Evolutionary conservation across 2,888 invertebrate genomes (phyloP).

Genomic region (Cephonodes hylas): DNA sequence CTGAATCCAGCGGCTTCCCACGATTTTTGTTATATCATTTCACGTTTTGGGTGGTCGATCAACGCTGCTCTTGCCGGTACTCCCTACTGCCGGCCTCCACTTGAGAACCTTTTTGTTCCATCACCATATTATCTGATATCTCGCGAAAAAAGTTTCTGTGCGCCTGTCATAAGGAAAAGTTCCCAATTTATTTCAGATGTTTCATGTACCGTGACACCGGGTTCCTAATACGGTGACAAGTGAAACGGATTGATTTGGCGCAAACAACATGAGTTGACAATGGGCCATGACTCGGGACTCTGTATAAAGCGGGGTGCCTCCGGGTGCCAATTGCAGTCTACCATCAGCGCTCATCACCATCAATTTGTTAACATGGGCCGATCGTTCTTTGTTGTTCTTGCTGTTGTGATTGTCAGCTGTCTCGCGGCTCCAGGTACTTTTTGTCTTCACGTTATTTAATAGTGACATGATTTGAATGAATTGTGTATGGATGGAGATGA

Average conservation of each 20-base stretch:
- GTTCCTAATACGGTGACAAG: constrained; percentile 39
- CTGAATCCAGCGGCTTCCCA: too few species aligned
- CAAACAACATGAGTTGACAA: constrained; percentile 51
- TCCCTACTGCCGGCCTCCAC: too few species aligned
- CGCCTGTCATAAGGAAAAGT: not conserved
- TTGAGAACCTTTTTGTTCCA: too few species aligned
- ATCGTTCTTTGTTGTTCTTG: constrained; percentile 33
- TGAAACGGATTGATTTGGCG: constrained; percentile 41
- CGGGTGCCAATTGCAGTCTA: constrained; percentile 28
- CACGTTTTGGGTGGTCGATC: too few species aligned
- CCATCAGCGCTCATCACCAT: constrained; percentile 13
- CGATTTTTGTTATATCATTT: too few species aligned
- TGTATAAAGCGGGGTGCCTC: constrained; percentile 44
- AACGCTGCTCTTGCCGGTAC: too few species aligned
- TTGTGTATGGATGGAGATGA: too few species aligned
- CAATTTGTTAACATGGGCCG: constrained; percentile 39
- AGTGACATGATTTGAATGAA: too few species aligned
- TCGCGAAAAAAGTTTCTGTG: too few species aligned
- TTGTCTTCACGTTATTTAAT: too few species aligned
- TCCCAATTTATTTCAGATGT: not conserved
- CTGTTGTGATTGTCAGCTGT: constrained; percentile 32
- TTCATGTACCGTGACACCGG: not conserved
- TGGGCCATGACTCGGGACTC: constrained; percentile 32
- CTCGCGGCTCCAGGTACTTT: constrained; percentile 50
- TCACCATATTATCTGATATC: too few species aligned